A percentile compares a stretch with the other conserved stretches of the same genome.
Evolutionary conservation across 1,140 invertebrate species (phyloP).

Genomic region (Hyles euphorbiae): DNA sequence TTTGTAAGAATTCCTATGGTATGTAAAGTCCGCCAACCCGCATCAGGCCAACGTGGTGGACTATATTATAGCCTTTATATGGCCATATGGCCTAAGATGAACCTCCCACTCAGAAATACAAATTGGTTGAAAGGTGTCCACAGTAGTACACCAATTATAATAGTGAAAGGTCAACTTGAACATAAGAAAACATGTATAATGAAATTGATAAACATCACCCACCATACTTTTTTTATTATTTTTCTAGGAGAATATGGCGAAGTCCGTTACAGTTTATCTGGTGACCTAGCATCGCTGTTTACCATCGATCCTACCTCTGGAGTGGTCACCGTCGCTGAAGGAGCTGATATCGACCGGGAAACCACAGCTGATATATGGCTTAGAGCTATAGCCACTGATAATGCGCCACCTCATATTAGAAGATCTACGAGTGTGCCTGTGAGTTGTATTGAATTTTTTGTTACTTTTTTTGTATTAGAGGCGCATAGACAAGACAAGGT

Average conservation of each 20-base stretch:
- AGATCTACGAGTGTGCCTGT: slow-evolving; percentile 84
- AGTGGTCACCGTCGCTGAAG: slow-evolving; percentile 84
- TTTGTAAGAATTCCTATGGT: no score
- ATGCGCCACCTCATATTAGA: slow-evolving; percentile 81
- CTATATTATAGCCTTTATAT: no score
- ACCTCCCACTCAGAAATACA: no score
- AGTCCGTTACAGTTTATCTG: slow-evolving; percentile 86
- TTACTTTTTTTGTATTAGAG: not conserved
- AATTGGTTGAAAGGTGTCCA: no score
- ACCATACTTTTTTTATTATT: not conserved
- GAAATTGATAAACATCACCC: no score
- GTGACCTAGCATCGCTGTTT: slow-evolving; percentile 83
- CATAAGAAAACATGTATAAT: no score
- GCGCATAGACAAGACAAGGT: no score
- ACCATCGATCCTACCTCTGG: slow-evolving; percentile 84
- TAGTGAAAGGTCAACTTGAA: no score
- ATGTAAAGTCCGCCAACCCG: no score
- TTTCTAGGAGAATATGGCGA: slow-evolving; percentile 79
- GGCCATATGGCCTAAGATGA: no score
- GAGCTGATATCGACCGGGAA: slow-evolving; percentile 88
- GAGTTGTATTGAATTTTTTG: slow-evolving; percentile 31
- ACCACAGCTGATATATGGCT: slow-evolving; percentile 81
- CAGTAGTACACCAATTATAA: no score
- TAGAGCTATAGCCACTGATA: slow-evolving; percentile 87
- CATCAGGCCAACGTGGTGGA: no score